A percentile compares a stretch with the other conserved stretches of the same genome.
Conservation (phyloP, 2,113 vertebrate species). For the Otus sunia region DNA sequence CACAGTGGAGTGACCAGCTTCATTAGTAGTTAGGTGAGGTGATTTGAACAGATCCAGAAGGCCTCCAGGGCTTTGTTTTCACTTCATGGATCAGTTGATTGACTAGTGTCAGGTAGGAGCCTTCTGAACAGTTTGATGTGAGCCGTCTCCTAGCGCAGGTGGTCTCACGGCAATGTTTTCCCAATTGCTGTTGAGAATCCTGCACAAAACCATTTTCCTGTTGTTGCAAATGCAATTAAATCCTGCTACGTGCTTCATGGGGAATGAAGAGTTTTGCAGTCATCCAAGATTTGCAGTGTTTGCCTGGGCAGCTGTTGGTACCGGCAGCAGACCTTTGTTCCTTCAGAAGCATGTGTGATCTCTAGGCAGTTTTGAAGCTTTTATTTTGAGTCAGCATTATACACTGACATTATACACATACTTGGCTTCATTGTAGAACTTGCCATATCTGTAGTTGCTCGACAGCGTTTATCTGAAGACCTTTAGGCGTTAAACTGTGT, state of each 20-base stretch:
- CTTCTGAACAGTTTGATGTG: neutral
- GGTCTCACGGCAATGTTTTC: neutral
- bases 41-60: neutral
- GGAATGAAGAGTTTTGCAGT: neutral
- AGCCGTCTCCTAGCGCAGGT: neutral
- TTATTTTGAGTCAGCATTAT: neutral
- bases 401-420: neutral
- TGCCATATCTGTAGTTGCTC: neutral
- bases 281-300: neutral
- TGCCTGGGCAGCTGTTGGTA: neutral
- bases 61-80: neutral
- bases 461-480: neutral
- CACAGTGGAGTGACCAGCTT: neutral
- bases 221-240: neutral
- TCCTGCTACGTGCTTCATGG: neutral
- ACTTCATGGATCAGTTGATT: neutral
- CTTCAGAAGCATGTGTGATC: neutral
- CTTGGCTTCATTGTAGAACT: neutral
- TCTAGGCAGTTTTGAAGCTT: neutral
- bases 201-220: neutral
- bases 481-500: neutral
- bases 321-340: neutral
- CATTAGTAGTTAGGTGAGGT: neutral
- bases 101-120: neutral
- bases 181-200: neutral